phyloP scores from a whole-genome alignment of 2,888 invertebrate genomes.

The Craniophora ligustri region DNA sequence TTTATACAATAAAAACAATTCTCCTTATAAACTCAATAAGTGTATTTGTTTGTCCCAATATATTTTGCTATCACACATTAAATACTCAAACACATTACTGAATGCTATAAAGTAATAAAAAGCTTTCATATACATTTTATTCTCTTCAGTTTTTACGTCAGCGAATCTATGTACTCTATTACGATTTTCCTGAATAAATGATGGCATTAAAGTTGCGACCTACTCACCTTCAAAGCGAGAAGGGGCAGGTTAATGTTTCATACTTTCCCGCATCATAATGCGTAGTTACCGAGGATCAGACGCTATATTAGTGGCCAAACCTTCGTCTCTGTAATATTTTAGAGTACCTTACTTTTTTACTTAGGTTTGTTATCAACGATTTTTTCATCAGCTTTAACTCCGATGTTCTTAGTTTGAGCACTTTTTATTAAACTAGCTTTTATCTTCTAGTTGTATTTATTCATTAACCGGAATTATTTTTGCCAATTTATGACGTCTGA shows the following conservation, averaged over 20 bases:
- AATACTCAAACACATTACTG: background rate
- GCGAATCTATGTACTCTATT: constrained; percentile 4
- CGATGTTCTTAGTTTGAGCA: too few relatives aligned
- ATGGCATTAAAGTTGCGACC: constrained; percentile 20
- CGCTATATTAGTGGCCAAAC: constrained; percentile 5
- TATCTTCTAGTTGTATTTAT: too few relatives aligned
- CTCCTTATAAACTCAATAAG: too few relatives aligned
- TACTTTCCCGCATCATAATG: constrained; percentile 27
- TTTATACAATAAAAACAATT: too few relatives aligned
- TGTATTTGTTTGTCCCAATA: background rate
- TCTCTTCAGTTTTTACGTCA: background rate
- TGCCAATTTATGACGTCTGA: too few relatives aligned
- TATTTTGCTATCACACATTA: background rate
- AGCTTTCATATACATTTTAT: background rate
- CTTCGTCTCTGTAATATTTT: background rate
- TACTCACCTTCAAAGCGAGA: constrained; percentile 6
- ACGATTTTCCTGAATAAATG: constrained; percentile 35
- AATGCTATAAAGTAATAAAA: constrained; percentile 2
- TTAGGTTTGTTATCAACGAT: background rate
- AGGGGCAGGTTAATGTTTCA: constrained; percentile 20
- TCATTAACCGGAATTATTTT: too few relatives aligned
- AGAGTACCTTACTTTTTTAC: background rate
- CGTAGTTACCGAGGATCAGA: constrained; percentile 12
- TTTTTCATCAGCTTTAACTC: too few relatives aligned
- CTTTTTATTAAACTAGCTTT: too few relatives aligned